phyloP scores from a whole-genome alignment of 2,113 vertebrate genomes.

The Meleagris gallopavo region DNA sequence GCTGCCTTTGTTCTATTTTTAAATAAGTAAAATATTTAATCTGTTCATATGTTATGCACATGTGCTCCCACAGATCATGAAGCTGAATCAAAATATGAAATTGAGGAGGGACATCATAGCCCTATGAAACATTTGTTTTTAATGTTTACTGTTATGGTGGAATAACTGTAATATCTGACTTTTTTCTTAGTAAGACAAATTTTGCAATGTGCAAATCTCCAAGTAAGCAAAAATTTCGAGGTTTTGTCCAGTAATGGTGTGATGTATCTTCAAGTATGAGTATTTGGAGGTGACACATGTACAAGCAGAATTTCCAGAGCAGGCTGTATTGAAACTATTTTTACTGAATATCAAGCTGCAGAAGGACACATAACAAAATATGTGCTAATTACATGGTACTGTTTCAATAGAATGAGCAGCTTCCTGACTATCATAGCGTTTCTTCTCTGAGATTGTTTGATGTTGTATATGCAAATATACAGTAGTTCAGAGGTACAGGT shows the following conservation, averaged over 20 bases:
- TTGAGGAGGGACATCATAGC: background rate
- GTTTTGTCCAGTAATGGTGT: background rate
- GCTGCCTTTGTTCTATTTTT: constrained; percentile 63
- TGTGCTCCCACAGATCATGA: constrained; percentile 11
- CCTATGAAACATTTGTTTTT: background rate
- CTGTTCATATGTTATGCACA: constrained; percentile 4
- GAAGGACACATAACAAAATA: background rate
- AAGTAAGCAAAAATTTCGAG: background rate
- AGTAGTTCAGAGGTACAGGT: background rate
- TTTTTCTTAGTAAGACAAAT: background rate
- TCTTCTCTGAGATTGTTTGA: background rate
- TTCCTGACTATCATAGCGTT: background rate
- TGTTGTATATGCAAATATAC: background rate
- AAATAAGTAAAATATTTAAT: constrained; percentile 52
- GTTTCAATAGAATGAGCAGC: background rate
- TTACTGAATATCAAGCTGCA: background rate
- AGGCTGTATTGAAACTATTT: background rate
- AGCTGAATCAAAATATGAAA: background rate
- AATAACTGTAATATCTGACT: background rate
- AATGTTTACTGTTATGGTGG: background rate
- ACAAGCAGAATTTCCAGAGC: background rate
- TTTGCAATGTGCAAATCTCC: background rate
- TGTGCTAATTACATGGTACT: background rate
- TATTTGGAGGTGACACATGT: background rate
- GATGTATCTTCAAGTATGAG: background rate